Percentiles rank a stretch among this genome's conserved stretches.
Evolutionary conservation across 2,888 invertebrate genomes (phyloP).

Genomic region (Reticulitermes lucifugus): DNA sequence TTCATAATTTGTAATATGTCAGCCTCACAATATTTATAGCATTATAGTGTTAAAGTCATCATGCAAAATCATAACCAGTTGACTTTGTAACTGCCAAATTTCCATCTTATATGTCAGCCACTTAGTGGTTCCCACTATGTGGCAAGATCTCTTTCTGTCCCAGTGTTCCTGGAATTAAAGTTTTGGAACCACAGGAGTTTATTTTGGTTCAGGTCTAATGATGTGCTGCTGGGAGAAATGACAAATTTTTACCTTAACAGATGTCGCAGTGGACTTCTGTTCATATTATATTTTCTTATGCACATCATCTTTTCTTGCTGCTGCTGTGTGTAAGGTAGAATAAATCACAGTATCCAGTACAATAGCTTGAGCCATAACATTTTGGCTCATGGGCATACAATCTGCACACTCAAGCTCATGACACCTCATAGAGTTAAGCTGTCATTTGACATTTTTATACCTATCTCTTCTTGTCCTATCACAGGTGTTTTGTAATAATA

Average conservation of each 20-base stretch:
- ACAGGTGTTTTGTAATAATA: neutral
- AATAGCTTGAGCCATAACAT: neutral
- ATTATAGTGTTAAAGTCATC: neutral
- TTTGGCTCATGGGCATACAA: neutral
- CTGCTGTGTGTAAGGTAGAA: neutral
- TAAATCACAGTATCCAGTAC: neutral
- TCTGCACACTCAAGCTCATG: neutral
- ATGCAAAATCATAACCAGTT: neutral
- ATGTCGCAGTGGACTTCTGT: conserved; percentile 9
- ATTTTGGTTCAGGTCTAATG: neutral
- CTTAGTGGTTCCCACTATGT: no score
- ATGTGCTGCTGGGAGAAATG: neutral
- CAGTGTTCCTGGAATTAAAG: neutral
- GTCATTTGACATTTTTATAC: conserved; percentile 21
- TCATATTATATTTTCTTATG: conserved; percentile 23
- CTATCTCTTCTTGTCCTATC: conserved; percentile 1
- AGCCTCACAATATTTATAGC: no score
- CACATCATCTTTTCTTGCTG: conserved; percentile 8
- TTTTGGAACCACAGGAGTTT: neutral
- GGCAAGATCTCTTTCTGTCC: no score
- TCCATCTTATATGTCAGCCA: no score
- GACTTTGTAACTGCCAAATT: no score
- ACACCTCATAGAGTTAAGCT: neutral
- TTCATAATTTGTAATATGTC: no score
- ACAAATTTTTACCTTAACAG: conserved; percentile 15